A percentile compares a stretch with the other conserved stretches of the same genome.
Conservation (phyloP, 2,797 vertebrate species). For the Sarcophilus harrisii region DNA sequence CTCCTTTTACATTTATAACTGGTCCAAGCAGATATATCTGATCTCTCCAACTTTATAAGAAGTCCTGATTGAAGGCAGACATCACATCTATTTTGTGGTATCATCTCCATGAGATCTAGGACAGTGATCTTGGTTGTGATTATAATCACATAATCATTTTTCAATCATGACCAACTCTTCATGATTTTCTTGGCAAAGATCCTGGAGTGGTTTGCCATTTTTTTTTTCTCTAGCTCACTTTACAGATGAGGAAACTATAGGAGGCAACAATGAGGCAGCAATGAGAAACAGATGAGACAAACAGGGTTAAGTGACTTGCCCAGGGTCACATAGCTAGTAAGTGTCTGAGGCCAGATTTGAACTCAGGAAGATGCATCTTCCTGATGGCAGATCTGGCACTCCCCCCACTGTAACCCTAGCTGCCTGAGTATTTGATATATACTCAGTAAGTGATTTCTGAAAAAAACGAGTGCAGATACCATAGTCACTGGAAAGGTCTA, state of each 20-base stretch:
- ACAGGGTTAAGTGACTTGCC: neutral
- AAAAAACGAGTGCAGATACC: neutral
- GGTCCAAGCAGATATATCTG: neutral
- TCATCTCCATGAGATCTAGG: neutral
- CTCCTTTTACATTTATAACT: neutral
- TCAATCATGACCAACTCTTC: neutral
- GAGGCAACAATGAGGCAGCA: too few relatives aligned
- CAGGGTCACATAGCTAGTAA: neutral
- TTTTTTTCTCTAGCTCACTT: neutral
- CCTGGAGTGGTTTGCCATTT: neutral
- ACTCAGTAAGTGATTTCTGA: neutral
- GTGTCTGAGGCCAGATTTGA: neutral
- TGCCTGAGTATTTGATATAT: neutral
- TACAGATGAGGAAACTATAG: neutral
- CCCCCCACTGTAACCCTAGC: neutral
- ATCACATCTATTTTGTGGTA: neutral
- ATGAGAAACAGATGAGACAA: neutral
- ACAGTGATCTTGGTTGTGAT: neutral
- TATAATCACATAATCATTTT: neutral
- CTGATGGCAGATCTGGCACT: neutral
- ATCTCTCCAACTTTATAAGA: neutral
- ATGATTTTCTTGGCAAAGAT: neutral
- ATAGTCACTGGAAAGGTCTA: neutral
- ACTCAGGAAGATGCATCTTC: neutral
- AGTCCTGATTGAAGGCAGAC: neutral